phyloP scores from a whole-genome alignment of 1,140 invertebrate species.

The Apis dorsata region DNA sequence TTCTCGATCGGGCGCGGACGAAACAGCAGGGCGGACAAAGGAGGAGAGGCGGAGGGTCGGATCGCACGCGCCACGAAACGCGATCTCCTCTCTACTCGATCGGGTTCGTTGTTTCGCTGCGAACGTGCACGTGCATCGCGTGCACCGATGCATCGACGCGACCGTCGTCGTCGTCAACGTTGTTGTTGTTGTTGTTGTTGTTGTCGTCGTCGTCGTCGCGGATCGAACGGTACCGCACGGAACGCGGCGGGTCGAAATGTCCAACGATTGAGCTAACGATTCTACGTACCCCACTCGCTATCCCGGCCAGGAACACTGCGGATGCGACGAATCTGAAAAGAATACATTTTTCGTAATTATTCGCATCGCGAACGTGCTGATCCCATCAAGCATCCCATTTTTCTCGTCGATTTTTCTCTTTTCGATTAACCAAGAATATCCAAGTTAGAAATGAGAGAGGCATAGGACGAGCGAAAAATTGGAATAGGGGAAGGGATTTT shows the following conservation, averaged over 20 bases:
- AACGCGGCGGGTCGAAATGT: neutral
- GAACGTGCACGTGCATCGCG: neutral
- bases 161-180: slow-evolving; percentile 38
- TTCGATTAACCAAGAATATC: no score
- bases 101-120: slow-evolving; percentile 1
- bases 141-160: slow-evolving; percentile 6
- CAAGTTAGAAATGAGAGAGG: no score
- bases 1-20: neutral
- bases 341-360: slow-evolving; percentile 25
- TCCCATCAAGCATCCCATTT: no score
- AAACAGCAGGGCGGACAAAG: neutral
- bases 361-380: no score
- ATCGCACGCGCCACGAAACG: slow-evolving; percentile 48
- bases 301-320: slow-evolving; percentile 71
- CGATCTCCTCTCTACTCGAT: slow-evolving; percentile 31
- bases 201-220: neutral
- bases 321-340: slow-evolving; percentile 75
- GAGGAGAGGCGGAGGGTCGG: slow-evolving; percentile 6
- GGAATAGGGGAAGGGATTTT: no score
- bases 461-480: no score
- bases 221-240: neutral
- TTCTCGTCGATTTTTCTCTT: no score
- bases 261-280: no score
- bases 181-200: neutral
- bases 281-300: slow-evolving; percentile 75